Evolutionary conservation across 2,888 invertebrate species (phyloP).

Genomic region (Conchocele bisecta): DNA sequence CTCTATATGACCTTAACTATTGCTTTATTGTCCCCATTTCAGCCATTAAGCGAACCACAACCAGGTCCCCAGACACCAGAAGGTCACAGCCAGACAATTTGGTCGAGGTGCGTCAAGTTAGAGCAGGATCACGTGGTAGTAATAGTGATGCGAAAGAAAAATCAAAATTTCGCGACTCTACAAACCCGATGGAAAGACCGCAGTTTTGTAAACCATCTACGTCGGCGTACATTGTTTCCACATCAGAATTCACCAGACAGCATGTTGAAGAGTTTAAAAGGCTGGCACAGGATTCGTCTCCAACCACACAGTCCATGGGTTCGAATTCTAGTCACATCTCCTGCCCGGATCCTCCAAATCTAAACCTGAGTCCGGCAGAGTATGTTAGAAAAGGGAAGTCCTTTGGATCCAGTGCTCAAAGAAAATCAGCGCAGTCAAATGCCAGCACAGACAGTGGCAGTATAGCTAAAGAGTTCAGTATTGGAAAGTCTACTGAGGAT

Average conservation of each 20-base stretch:
- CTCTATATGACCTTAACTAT: too few species aligned
- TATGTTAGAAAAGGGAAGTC: constrained; percentile 49
- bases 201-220: constrained; percentile 40
- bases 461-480: too few species aligned
- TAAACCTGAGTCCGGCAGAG: constrained; percentile 56
- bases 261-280: constrained; percentile 70
- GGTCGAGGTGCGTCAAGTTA: constrained; percentile 28
- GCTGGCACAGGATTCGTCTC: constrained; percentile 17
- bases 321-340: constrained; percentile 74
- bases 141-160: constrained; percentile 2
- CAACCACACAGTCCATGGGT: constrained; percentile 57
- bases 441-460: too few species aligned
- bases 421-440: too few species aligned
- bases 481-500: too few species aligned
- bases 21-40: background rate
- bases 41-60: background rate
- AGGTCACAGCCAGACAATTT: constrained; percentile 1
- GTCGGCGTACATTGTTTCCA: constrained; percentile 41
- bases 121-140: constrained; percentile 32
- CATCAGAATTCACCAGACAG: constrained; percentile 63
- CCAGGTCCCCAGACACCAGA: background rate
- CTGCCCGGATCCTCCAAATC: constrained; percentile 68
- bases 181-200: constrained; percentile 51
- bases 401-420: too few species aligned
- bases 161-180: background rate